Evolutionary conservation across 2,797 vertebrate genomes (phyloP).

Genomic region (Heterohyrax brucei): DNA sequence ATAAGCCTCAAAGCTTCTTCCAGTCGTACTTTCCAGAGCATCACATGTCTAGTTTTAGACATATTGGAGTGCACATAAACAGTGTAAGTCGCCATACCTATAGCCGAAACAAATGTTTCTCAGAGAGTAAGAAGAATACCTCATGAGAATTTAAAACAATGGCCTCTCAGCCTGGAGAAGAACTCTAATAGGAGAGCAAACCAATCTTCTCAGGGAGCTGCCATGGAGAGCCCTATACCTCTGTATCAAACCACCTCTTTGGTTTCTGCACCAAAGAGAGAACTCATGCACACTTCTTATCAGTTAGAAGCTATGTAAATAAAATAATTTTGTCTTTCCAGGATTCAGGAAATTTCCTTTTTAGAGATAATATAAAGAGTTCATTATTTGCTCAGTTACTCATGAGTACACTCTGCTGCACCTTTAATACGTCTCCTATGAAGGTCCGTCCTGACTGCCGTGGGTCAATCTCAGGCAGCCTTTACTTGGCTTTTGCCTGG

Average conservation of each 20-base stretch:
- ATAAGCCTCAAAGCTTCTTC: neutral
- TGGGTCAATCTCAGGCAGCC: neutral
- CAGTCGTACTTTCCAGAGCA: neutral
- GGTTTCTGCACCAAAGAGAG: neutral
- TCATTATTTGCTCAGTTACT: neutral
- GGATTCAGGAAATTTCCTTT: constrained; percentile 56
- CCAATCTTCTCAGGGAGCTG: neutral
- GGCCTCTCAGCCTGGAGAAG: neutral
- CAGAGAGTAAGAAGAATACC: neutral
- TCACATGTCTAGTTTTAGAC: neutral
- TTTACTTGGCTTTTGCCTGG: neutral
- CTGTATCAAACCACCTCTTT: neutral
- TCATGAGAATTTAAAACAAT: neutral
- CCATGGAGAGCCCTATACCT: neutral
- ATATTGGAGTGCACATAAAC: neutral
- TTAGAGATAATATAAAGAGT: neutral
- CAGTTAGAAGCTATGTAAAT: constrained; percentile 70
- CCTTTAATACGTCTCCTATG: neutral
- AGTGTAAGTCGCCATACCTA: neutral
- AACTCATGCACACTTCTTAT: neutral
- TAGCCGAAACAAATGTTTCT: neutral
- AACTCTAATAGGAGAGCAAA: constrained; percentile 27
- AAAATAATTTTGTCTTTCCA: constrained; percentile 1
- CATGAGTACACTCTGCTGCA: neutral
- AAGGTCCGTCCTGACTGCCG: neutral